A percentile compares a stretch with the other conserved stretches of the same genome.
phyloP scores from a whole-genome alignment of 92 coral and sea anemone species.

The Virgularia gustaviana region DNA sequence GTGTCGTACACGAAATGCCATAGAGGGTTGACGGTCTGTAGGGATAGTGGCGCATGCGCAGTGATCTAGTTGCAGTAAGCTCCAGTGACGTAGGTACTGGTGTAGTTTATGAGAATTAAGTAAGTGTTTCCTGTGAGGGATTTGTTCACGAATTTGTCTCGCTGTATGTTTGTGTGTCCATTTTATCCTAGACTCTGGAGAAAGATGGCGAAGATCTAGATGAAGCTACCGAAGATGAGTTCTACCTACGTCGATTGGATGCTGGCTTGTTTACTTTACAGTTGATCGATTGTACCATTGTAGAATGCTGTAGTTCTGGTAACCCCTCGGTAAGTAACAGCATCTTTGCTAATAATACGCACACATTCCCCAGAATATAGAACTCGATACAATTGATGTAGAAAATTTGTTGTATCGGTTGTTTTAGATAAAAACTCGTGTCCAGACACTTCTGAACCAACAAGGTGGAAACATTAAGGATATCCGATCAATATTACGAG shows the following conservation, averaged over 20 bases:
- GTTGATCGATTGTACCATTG: conserved; percentile 80
- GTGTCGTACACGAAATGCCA: no score
- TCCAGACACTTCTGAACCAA: conserved; percentile 83
- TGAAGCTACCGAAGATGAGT: conserved; percentile 80
- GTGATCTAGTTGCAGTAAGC: no score
- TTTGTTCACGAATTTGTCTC: neutral
- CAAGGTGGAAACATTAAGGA: conserved; percentile 97
- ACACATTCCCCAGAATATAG: neutral
- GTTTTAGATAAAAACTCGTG: conserved; percentile 71
- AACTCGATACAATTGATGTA: neutral
- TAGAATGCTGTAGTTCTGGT: conserved; percentile 88
- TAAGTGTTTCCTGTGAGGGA: no score
- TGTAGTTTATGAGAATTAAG: no score
- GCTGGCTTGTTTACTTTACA: conserved; percentile 90
- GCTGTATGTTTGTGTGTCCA: neutral
- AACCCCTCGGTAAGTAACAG: conserved; percentile 66
- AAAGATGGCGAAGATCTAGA: conserved; percentile 76
- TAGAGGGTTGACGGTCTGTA: no score
- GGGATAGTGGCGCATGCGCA: no score
- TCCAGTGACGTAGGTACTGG: no score
- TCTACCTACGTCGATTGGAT: conserved; percentile 85
- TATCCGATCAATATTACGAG: conserved; percentile 91
- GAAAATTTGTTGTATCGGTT: neutral
- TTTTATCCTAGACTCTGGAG: conserved; percentile 62
- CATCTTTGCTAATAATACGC: neutral